phyloP scores from a whole-genome alignment of 1,140 invertebrate species.

The Diorhabda carinulata region DNA sequence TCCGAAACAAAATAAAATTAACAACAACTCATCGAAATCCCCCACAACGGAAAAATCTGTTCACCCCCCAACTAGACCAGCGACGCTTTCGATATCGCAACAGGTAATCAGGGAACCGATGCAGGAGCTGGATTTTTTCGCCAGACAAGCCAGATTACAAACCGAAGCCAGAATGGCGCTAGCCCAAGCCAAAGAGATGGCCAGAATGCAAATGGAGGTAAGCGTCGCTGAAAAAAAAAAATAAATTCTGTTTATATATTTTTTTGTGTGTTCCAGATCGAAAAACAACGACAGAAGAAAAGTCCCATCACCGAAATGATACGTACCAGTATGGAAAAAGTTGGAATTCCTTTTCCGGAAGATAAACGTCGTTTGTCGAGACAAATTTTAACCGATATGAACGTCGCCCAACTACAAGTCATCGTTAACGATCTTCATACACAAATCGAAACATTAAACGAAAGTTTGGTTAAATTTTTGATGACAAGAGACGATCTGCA shows the following conservation, averaged over 20 bases:
- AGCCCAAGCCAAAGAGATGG: slow-evolving; percentile 87
- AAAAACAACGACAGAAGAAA: slow-evolving; percentile 73
- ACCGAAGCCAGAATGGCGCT: slow-evolving; percentile 85
- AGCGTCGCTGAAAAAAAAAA: neutral
- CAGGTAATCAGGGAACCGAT: slow-evolving; percentile 43
- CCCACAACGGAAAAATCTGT: slow-evolving; percentile 27
- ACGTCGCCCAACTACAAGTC: slow-evolving; percentile 91
- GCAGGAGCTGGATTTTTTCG: slow-evolving; percentile 71
- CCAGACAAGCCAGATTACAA: slow-evolving; percentile 77
- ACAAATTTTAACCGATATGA: slow-evolving; percentile 85
- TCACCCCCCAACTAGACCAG: slow-evolving; percentile 37
- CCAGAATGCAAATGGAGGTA: slow-evolving; percentile 89
- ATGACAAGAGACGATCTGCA: slow-evolving; percentile 89
- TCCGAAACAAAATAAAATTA: slow-evolving; percentile 45
- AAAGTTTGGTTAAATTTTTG: slow-evolving; percentile 79
- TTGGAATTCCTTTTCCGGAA: slow-evolving; percentile 77
- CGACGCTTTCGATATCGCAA: slow-evolving; percentile 42
- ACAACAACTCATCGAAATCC: slow-evolving; percentile 20
- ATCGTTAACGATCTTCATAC: slow-evolving; percentile 92
- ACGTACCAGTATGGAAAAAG: slow-evolving; percentile 70
- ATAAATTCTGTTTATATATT: neutral
- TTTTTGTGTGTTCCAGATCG: slow-evolving; percentile 51
- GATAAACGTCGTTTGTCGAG: slow-evolving; percentile 75
- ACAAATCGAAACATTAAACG: slow-evolving; percentile 88
- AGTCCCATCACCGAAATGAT: slow-evolving; percentile 85